Evolutionary conservation across 2,113 vertebrate genomes (phyloP).

Genomic region (Melospiza georgiana): DNA sequence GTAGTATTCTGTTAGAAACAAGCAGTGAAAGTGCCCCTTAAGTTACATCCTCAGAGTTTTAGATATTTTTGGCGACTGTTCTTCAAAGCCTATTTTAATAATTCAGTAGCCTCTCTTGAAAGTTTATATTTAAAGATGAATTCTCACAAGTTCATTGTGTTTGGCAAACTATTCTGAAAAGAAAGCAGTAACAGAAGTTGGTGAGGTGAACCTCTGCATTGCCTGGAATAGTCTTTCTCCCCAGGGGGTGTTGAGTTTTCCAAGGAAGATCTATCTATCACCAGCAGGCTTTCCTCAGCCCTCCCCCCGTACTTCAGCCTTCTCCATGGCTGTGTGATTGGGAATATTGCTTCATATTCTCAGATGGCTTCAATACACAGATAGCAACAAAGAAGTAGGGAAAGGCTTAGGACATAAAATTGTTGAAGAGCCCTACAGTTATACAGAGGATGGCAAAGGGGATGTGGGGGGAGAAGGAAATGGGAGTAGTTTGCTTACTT

Average conservation of each 20-base stretch:
- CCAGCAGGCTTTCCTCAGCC: background rate
- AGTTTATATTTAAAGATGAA: background rate
- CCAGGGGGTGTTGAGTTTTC: accelerated
- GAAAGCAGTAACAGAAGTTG: background rate
- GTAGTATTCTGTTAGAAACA: background rate
- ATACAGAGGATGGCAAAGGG: background rate
- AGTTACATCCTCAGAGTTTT: background rate
- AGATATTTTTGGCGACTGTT: background rate
- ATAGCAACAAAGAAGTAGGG: background rate
- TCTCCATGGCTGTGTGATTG: background rate
- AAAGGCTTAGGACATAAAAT: background rate
- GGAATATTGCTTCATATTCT: background rate
- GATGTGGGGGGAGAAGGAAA: background rate
- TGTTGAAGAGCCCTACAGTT: background rate
- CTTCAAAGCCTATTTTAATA: background rate
- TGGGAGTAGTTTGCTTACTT: background rate
- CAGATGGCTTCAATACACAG: background rate
- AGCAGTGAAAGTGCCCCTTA: background rate
- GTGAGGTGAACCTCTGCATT: background rate
- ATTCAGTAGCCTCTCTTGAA: background rate
- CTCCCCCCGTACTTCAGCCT: background rate
- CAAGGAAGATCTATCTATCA: background rate
- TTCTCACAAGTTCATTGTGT: background rate
- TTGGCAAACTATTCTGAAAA: background rate
- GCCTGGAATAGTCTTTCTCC: background rate